Conservation (phyloP, 2,888 invertebrate genomes). For the Eurois occulta region DNA sequence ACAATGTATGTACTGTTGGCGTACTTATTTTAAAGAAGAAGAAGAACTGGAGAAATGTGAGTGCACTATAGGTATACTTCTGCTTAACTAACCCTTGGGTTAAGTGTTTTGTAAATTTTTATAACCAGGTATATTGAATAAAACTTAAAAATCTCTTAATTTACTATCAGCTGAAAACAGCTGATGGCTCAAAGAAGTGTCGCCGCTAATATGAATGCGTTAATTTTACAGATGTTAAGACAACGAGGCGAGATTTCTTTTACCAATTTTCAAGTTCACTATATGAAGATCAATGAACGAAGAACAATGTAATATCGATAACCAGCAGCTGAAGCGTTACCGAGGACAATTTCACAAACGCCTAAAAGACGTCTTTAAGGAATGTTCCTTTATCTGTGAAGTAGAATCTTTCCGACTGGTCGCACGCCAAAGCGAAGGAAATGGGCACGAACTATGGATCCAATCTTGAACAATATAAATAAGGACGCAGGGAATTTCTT, state of each 20-base stretch:
- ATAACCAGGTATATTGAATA: not conserved
- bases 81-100: not conserved
- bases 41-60: not conserved
- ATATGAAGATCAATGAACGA: constrained; percentile 10
- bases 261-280: not conserved
- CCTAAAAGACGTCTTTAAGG: constrained; percentile 53
- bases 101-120: not conserved
- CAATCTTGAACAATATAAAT: constrained; percentile 58
- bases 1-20: too few relatives aligned
- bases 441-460: constrained; percentile 46
- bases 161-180: not conserved
- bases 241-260: not conserved
- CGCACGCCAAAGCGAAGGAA: constrained; percentile 63
- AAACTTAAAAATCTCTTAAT: not conserved
- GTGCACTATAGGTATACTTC: not conserved
- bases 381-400: constrained; percentile 64
- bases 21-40: not conserved
- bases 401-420: constrained; percentile 65
- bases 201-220: too few relatives aligned
- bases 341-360: constrained; percentile 44
- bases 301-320: constrained; percentile 41
- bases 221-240: not conserved
- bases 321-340: constrained; percentile 25
- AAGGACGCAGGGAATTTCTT: constrained; percentile 43
- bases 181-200: not conserved